Conservation (phyloP, 2,888 invertebrate genomes). For the Drosophila colorata region DNA sequence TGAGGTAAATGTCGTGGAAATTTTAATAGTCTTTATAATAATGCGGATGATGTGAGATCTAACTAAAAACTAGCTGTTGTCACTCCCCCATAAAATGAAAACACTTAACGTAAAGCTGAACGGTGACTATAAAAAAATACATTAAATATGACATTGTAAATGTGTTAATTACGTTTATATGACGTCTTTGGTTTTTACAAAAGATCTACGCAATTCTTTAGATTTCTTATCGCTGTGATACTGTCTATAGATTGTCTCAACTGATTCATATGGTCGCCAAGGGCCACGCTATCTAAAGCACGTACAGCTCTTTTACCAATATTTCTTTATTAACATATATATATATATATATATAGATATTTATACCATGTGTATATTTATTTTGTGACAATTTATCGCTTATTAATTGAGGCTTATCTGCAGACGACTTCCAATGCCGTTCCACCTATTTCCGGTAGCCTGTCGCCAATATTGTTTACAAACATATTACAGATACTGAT, state of each 20-base stretch:
- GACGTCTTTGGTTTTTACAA: constrained; percentile 37
- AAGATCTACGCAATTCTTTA: constrained; percentile 15
- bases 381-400: too few relatives aligned
- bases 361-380: too few relatives aligned
- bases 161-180: constrained; percentile 15
- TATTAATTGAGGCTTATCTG: constrained; percentile 39
- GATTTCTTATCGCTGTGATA: constrained; percentile 42
- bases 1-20: constrained; percentile 10
- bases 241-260: constrained; percentile 44
- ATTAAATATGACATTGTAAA: constrained; percentile 16
- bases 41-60: constrained; percentile 12
- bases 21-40: constrained; percentile 18
- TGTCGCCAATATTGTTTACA: constrained; percentile 43
- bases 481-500: constrained; percentile 44
- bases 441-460: constrained; percentile 54
- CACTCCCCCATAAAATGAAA: constrained; percentile 16
- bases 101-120: constrained; percentile 2
- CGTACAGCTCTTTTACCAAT: constrained; percentile 25
- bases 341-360: background rate
- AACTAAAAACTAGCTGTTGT: constrained; percentile 9
- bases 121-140: constrained; percentile 4
- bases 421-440: constrained; percentile 7
- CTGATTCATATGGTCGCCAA: constrained; percentile 43
- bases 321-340: background rate
- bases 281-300: constrained; percentile 47